Base-by-base conservation (phyloP, 1,140 invertebrate species). In the Leptonema lineaticorne region DNA sequence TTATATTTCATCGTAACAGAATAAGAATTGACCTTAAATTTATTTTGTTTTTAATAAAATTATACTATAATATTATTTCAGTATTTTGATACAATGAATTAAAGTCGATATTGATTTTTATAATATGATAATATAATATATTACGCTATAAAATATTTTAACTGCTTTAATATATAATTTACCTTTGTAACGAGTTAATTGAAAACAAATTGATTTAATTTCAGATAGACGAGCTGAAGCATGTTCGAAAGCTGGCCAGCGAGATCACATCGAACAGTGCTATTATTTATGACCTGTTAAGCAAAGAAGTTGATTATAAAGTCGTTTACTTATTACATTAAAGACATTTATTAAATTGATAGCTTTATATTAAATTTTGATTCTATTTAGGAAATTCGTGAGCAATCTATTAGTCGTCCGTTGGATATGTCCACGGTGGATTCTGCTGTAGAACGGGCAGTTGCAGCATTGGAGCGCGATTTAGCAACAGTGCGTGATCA, bases 191-290 rank as follows among this genome's bases (percentile, higher is more conserved):
- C 27, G 11, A 27, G 18, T n/a, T 58, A 14, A 27, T 58, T 29
- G n/a, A 8, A 27, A 58, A 26, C 24, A 18, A 22, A 14, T 58
- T 27, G 6, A 26, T 58, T n/a, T n/a, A n/a, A 33, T 78, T 77
- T 30, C 67, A 88, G 83, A 79, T 92, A 33, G 88, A 88, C 71
- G 94, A 97, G 73, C 84, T 99, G 67, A 96, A 95, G 78, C 85
- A 90, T 53, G 92, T 93, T 0, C 85, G 95, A 37, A 87, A 93
- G 75, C 79, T 99, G 18, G 93, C 94, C 0, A 91, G 92, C 1
- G 91, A 97, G 74, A 91, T 99, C 11, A 97, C 96, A 0, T 86
- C 88, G 1, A 92, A 91, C 72, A 97, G 96, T 14, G 94, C 95
- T 0, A 85, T 87, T 1, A 82, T 99, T 0, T 96, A 94, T 76